Percentiles rank a stretch among this genome's conserved stretches.
phyloP scores from a whole-genome alignment of 2,797 vertebrate species.

The Ciconia nigra region DNA sequence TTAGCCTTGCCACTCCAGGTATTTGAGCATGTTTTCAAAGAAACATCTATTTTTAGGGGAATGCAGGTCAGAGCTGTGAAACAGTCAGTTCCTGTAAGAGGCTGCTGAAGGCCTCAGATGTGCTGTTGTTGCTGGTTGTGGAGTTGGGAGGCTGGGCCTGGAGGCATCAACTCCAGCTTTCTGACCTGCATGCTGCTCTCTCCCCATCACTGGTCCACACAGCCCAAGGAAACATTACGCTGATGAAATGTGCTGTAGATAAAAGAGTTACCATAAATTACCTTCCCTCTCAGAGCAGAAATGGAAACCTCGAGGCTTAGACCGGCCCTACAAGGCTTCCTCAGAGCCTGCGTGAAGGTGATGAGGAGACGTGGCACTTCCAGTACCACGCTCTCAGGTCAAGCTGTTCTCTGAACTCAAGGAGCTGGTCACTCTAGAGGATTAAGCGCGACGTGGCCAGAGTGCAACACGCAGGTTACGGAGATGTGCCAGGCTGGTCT shows the following conservation, averaged over 20 bases:
- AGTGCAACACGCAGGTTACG: accelerated
- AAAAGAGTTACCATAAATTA: neutral
- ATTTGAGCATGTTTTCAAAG: neutral
- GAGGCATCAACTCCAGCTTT: neutral
- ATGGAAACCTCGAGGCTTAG: neutral
- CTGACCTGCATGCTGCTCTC: neutral
- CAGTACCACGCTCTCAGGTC: neutral
- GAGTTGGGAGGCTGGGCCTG: neutral
- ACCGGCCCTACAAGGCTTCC: neutral
- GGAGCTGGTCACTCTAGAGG: neutral
- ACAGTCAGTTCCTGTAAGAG: neutral
- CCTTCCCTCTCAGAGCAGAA: neutral
- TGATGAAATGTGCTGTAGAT: neutral
- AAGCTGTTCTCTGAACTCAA: neutral
- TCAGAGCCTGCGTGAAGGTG: accelerated
- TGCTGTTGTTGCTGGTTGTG: neutral
- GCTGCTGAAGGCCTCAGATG: neutral
- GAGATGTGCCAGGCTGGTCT: neutral
- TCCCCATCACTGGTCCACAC: neutral
- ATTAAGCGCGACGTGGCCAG: accelerated
- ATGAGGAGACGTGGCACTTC: neutral
- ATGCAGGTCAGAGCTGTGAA: neutral
- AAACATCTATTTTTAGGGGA: neutral
- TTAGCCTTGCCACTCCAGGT: accelerated
- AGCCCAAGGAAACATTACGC: neutral